A percentile compares a stretch with the other conserved stretches of the same genome.
phyloP scores from a whole-genome alignment of 2,888 invertebrate species.

The Noctua pronuba region DNA sequence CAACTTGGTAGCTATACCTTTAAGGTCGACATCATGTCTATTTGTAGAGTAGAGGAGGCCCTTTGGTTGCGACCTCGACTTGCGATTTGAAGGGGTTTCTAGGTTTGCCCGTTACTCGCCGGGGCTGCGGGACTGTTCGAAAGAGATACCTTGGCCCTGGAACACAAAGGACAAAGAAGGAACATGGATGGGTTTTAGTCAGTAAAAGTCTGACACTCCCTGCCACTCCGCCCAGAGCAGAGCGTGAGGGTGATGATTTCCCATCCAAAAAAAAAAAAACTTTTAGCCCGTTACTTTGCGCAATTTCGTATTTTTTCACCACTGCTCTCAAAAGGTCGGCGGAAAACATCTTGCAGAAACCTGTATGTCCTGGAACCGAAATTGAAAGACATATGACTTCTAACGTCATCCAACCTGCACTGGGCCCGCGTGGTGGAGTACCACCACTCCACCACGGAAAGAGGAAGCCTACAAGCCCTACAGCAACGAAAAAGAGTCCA shows the following conservation, averaged over 20 bases:
- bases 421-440: neutral
- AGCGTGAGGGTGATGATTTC: no score
- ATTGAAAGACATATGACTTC: neutral
- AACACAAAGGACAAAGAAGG: no score
- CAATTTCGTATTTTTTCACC: neutral
- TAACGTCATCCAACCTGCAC: neutral
- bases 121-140: no score
- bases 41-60: neutral
- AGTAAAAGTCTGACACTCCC: no score
- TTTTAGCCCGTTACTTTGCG: neutral
- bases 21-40: neutral
- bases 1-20: neutral
- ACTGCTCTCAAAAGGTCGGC: neutral
- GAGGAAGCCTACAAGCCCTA: neutral
- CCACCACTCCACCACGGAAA: neutral
- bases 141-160: no score
- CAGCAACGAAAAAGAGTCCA: neutral
- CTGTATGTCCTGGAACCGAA: neutral
- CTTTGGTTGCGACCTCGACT: neutral
- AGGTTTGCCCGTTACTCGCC: no score
- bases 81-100: no score
- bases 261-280: no score
- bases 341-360: neutral
- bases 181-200: no score
- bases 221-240: no score